Evolutionary conservation across 2,888 invertebrate species (phyloP), one percentile per base, ranked within the genome.

Genomic region (Eretmocerus hayati): DNA sequence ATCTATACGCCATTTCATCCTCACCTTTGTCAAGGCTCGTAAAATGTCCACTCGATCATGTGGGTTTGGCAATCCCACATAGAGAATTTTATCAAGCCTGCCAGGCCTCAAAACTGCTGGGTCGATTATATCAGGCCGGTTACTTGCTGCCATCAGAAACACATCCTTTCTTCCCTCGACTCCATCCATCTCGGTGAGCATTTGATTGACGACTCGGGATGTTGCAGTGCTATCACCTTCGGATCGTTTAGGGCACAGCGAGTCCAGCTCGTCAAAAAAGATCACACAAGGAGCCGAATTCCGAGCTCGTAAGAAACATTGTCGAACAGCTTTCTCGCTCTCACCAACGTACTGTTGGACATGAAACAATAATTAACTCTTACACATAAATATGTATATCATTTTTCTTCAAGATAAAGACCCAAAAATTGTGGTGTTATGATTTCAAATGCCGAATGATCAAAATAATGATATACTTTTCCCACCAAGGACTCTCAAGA

Each of bases 101-200:
- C 97, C 97, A 0, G 88, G 87, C 62, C 93, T 77, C 52, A 97
- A 72, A 32, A 99, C 85, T 0, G 97, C 97, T 3, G 94, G 90
- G 73, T 99, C 97, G 47, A 99, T 86, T 19, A 95, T 94, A 64
- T 99, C 95, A 0, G 95, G 94, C 58, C 96, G 78, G 75, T 99
- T 99, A 21, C 92, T 94, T 0, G 97, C 97, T 0, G 93, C 97
- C 74, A 99, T 81, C 18, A 99, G 79, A 69, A 90, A 99, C 4
- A 99, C 96, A 2, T 91, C 90, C 66, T 87, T 84, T 40, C 96
- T 81, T 22, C 84, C 83, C 67, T 93, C 91, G 33, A 97, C 81
- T 3, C 97, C 97, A 67, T 99, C 97, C 96, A 99, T 95, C 78
- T 99, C 97, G 0, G 96, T 96, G 41, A 99, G 74, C 71, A 99